phyloP scores from a whole-genome alignment of 2,113 vertebrate genomes.

The Menura novaehollandiae region DNA sequence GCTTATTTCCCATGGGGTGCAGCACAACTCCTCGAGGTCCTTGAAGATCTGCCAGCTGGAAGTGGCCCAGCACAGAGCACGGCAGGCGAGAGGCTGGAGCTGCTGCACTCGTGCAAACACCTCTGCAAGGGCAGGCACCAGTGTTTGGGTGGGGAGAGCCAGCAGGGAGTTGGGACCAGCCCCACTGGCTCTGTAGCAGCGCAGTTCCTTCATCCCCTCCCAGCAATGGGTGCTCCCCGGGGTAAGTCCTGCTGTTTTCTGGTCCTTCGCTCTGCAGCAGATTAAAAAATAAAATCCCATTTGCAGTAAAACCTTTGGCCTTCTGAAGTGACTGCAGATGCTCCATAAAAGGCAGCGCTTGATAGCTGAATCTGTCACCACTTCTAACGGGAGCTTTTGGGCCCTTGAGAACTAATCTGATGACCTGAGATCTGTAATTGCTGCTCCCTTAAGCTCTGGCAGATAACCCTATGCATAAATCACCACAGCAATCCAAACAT shows the following conservation, averaged over 20 bases:
- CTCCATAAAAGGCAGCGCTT: not conserved
- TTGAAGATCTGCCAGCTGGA: not conserved
- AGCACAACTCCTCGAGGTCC: not conserved
- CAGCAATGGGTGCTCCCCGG: rapidly evolving
- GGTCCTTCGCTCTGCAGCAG: not conserved
- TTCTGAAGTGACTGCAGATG: not conserved
- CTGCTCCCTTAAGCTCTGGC: not conserved
- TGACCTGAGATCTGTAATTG: constrained; percentile 2
- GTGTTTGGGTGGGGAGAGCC: not conserved
- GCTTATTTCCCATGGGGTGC: not conserved
- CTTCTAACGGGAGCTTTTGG: not conserved
- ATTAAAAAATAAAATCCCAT: not conserved
- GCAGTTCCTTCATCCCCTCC: not conserved
- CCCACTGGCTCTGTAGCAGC: not conserved
- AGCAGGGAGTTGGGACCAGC: too few relatives aligned
- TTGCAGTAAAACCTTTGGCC: not conserved
- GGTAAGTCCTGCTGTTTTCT: not conserved
- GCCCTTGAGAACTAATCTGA: constrained; percentile 7
- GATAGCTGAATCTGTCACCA: constrained; percentile 2
- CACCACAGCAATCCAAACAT: not conserved
- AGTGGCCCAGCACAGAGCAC: rapidly evolving
- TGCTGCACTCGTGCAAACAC: rapidly evolving
- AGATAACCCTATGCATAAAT: constrained; percentile 30
- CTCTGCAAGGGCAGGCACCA: not conserved
- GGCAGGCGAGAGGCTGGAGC: rapidly evolving